Base-by-base conservation (phyloP, 2,888 invertebrate genomes). In the Amaurobius ferox region DNA sequence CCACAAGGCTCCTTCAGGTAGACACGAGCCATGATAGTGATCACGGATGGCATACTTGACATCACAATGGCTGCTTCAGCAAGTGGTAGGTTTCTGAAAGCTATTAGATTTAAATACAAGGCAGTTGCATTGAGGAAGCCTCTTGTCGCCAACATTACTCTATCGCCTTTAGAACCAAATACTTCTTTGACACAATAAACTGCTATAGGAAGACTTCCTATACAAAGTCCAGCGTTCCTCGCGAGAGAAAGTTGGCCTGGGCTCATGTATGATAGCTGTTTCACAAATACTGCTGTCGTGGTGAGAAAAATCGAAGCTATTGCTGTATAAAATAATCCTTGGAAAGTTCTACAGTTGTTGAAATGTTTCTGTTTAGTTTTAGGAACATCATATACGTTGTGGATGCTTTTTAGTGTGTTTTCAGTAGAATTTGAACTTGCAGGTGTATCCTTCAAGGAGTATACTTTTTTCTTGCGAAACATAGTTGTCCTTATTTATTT, bases 41-140 rank as follows among this genome's bases (percentile, higher is more conserved):
- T 97, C 92, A 97, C 97, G 39, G 97, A 96, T 0, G 97, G 97
- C 67, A 96, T 96, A 44, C 96, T 97, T 91, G 97, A 97, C 35
- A 97, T 96, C 87, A 96, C 95, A 1, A 96, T 96, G 6, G 96
- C 96, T 26, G 97, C 97, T 91, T 97, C 97, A 32, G 96, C 97
- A 88, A 97, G 91, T 0, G 97, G 96, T 95, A 97, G 96, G 90
- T 96, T 95, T 28, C 96, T 44, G 55, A 39, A 80, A 0, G 97
- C 96, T 91, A 96, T 96, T 91, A 97, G 97, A 92, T 96, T 96
- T 90, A 97, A 93, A 94, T 96, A 96, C 77, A 97, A 92, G 0
- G 96, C 96, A 0, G 96, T 95, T 23, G 97, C 95, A 61, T 97
- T 97, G 73, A 96, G 95, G 87, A 97, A 94, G 79, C 96, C 96